Base-by-base conservation (phyloP, 2,888 invertebrate genomes). In the Lampropteryx suffumata region DNA sequence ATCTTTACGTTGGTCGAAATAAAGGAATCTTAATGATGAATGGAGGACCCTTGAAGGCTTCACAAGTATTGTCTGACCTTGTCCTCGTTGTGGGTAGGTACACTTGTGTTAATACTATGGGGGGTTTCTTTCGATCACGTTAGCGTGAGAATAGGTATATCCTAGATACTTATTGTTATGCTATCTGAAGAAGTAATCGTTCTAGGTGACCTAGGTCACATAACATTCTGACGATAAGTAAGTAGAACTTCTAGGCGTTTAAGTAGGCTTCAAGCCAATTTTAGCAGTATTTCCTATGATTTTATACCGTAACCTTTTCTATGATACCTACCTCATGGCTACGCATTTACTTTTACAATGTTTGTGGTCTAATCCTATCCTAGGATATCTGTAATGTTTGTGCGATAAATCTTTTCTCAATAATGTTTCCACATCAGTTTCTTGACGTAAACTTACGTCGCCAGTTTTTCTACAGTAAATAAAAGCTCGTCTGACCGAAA, bases 21-120 rank as follows among this genome's bases (percentile, higher is more conserved):
- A 85, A 84, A 81, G 73, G 77, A 70, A 72, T 76, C 76, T 81
- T 80, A 78, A 80, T 81, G 76, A 80, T 85, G 84, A 86, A 85
- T 84, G 80, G 76, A 69, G 62, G 65, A 70, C 68, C 57, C 73
- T 79, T 71, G 71, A 75, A 77, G 73, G 73, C 71, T 75, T 76
- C 73, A 59, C 68, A 73, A 64, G 61, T 69, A 76, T 82, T 84
- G 82, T 83, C 63, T 69, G 73, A 59, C 44, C 32, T 37, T 44
- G 67, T 67, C 69, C 67, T 73, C 70, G 60, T 62, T 57, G 66
- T 65, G 65, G 65, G 65, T 7, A 6, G 5, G 24, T 58, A 68
- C n/a, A n/a, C 70, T 73, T 72, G 67, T 66, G 6, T 24, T 24
- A 67, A 68, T 68, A 70, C 64, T 56, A 61, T 61, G 61, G 63